These are phyloP conservation scores for Macrobrachium nipponense DNA, from an alignment of 1,140 invertebrate species.

Conservation along the genomic window DNA sequence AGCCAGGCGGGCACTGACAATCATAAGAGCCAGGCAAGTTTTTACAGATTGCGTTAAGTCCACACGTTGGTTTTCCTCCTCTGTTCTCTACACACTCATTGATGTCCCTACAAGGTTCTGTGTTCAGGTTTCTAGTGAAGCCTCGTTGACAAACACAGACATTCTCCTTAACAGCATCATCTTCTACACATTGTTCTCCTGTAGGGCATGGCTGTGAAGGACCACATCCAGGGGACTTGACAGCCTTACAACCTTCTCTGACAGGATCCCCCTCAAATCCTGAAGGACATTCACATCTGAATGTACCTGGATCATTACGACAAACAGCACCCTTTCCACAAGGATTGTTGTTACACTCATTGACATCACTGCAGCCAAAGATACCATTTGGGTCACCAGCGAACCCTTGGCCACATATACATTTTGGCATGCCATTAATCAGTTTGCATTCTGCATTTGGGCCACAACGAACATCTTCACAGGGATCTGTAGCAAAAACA, in stretches of 20 bases:
- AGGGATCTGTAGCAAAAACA: constrained; percentile 79
- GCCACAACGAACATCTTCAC: constrained; percentile 85
- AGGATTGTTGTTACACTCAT: constrained; percentile 83
- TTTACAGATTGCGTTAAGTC: constrained; percentile 88
- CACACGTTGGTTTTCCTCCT: constrained; percentile 83
- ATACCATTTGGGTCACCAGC: constrained; percentile 75
- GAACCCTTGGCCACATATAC: constrained; percentile 83
- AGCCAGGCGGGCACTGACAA: constrained; percentile 87
- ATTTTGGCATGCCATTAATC: constrained; percentile 83
- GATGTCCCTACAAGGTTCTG: constrained; percentile 84
- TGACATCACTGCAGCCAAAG: constrained; percentile 85
- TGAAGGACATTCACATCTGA: constrained; percentile 87
- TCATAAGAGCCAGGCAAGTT: constrained; percentile 94
- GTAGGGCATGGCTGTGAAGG: constrained; percentile 80
- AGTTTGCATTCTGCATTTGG: constrained; percentile 91
- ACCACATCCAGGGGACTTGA: constrained; percentile 76
- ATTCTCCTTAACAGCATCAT: constrained; percentile 78
- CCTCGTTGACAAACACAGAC: constrained; percentile 90
- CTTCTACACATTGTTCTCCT: constrained; percentile 85
- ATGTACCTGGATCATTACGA: constrained; percentile 87
- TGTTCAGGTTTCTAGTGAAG: constrained; percentile 77
- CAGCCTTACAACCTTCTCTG: constrained; percentile 78
- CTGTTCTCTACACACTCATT: constrained; percentile 84
- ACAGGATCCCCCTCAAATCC: constrained; percentile 75
- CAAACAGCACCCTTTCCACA: constrained; percentile 87